Conservation (phyloP, 1,140 invertebrate genomes). For the Drosophila nikananu region DNA sequence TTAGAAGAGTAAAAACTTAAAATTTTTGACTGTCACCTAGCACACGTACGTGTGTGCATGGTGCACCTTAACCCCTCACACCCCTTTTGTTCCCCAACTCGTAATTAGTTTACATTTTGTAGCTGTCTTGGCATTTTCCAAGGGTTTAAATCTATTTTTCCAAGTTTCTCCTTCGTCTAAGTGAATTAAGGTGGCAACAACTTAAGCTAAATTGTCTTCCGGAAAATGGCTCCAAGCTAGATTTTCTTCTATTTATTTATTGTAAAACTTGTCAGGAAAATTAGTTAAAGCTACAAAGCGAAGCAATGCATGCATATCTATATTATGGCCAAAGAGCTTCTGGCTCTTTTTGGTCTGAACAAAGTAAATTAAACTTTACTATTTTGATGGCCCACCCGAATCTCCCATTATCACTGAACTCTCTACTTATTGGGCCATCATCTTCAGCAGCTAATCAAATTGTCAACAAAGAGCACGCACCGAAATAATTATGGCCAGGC, state of each 20-base stretch:
- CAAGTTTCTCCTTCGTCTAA: conserved; percentile 51
- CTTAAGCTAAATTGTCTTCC: conserved; percentile 65
- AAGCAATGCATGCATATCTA: too few relatives aligned
- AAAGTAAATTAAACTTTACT: not conserved
- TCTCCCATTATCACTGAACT: conserved; percentile 13
- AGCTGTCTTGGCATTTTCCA: conserved; percentile 46
- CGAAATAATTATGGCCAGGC: conserved; percentile 24
- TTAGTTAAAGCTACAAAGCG: conserved; percentile 21
- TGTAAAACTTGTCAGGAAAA: conserved; percentile 30
- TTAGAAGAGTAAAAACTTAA: conserved; percentile 67
- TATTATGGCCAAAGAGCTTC: not conserved
- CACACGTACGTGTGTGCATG: conserved; percentile 13
- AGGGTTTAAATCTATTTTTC: conserved; percentile 55
- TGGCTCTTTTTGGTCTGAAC: not conserved
- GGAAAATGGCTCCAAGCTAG: conserved; percentile 39
- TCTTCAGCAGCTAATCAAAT: conserved; percentile 32
- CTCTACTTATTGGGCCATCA: conserved; percentile 9
- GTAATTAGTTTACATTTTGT: conserved; percentile 58
- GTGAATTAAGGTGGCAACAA: conserved; percentile 64
- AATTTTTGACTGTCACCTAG: conserved; percentile 29
- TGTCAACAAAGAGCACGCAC: conserved; percentile 48
- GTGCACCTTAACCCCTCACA: not conserved
- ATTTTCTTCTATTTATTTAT: conserved; percentile 35
- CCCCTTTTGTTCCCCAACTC: conserved; percentile 21
- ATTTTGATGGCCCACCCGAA: not conserved